Percentiles rank a stretch among this genome's conserved stretches.
These are phyloP conservation scores for Calameuta filiformis DNA, from an alignment of 2,888 invertebrate genomes.

Conservation along the genomic window DNA sequence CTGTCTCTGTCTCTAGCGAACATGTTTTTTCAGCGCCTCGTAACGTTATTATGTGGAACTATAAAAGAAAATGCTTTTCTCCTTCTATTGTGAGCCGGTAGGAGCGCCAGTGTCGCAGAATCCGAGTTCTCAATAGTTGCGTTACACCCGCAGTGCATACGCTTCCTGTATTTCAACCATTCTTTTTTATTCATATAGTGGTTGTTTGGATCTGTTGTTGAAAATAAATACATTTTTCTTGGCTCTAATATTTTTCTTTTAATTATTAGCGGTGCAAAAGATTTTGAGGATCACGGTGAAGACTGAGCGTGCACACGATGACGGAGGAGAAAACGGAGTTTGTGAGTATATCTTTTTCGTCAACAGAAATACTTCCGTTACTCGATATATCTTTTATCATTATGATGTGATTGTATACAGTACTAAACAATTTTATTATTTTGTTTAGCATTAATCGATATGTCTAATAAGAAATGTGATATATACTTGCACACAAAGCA, in stretches of 20 bases:
- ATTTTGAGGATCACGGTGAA: background rate
- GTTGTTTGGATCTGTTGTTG: background rate
- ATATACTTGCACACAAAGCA: background rate
- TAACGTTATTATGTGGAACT: too few relatives aligned
- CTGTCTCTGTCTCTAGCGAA: too few relatives aligned
- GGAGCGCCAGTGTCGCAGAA: too few relatives aligned
- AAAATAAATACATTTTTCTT: background rate
- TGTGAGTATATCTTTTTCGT: slow-evolving; percentile 36
- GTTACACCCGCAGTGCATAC: background rate
- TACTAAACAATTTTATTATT: background rate
- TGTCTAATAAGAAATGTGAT: background rate
- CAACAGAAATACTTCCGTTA: background rate
- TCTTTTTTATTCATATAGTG: background rate
- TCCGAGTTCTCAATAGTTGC: background rate
- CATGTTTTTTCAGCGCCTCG: too few relatives aligned
- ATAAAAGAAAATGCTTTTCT: too few relatives aligned
- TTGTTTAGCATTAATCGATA: background rate
- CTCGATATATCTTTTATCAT: slow-evolving; percentile 17
- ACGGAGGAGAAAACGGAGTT: slow-evolving; percentile 51
- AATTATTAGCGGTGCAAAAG: background rate
- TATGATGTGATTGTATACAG: background rate
- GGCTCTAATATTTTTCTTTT: background rate
- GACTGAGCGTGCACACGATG: slow-evolving; percentile 26
- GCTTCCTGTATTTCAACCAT: background rate
- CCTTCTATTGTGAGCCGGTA: too few relatives aligned